These are phyloP conservation scores for Escarpia spicata DNA, from an alignment of 2,888 invertebrate species.

Conservation along the genomic window DNA sequence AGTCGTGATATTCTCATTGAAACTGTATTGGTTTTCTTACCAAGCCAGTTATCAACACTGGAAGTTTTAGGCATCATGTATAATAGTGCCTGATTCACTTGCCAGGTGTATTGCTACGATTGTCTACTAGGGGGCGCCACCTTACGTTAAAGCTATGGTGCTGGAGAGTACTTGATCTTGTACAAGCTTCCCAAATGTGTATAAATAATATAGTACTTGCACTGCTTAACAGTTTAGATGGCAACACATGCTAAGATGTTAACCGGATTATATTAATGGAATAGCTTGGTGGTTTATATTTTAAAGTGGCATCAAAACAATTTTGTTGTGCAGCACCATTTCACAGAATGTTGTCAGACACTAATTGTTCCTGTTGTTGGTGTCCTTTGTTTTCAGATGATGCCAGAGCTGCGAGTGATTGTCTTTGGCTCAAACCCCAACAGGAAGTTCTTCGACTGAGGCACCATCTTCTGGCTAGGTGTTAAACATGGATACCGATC, in stretches of 20 bases:
- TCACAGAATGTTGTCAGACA: background rate
- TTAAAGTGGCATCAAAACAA: background rate
- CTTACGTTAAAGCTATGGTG: too few relatives aligned
- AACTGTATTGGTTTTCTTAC: too few relatives aligned
- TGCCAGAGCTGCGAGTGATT: constrained; percentile 93
- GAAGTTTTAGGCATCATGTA: too few relatives aligned
- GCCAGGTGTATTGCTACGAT: too few relatives aligned
- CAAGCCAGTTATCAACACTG: too few relatives aligned
- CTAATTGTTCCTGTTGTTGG: background rate
- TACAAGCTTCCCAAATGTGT: background rate
- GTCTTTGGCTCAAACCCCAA: constrained; percentile 95
- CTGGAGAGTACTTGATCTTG: too few relatives aligned
- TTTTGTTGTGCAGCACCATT: background rate
- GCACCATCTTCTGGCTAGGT: background rate
- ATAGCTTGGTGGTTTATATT: background rate
- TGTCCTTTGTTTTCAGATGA: constrained; percentile 69
- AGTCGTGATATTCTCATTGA: too few relatives aligned
- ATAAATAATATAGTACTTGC: background rate
- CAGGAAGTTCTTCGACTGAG: constrained; percentile 90
- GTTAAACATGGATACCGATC: constrained; percentile 65
- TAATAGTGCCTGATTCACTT: too few relatives aligned
- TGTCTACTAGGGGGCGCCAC: too few relatives aligned
- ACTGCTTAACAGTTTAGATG: background rate
- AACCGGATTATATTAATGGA: background rate
- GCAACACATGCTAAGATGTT: too few relatives aligned